These are phyloP conservation scores for Clarias platycephalus DNA, from an alignment of 2,797 vertebrate species.

Conservation along the genomic window DNA sequence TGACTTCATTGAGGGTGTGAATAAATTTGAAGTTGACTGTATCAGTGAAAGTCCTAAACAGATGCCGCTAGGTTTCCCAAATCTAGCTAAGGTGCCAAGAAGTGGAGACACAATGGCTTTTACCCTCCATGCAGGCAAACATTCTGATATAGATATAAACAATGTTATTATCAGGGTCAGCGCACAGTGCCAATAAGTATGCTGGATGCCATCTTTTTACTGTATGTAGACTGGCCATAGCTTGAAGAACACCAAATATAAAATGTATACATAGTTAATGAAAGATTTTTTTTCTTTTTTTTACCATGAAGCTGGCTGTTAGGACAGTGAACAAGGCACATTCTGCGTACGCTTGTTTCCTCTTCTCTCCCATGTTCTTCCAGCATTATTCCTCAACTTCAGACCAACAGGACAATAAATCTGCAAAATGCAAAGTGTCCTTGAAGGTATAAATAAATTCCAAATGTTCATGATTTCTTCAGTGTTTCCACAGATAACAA, in stretches of 20 bases:
- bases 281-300: background rate
- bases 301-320: conserved; percentile 80
- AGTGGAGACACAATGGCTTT: background rate
- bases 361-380: conserved; percentile 90
- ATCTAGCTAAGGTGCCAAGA: background rate
- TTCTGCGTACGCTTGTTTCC: conserved; percentile 86
- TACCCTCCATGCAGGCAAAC: background rate
- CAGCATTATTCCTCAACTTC: conserved; percentile 77
- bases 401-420: conserved; percentile 51
- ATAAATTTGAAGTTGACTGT: background rate
- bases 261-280: background rate
- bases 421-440: conserved; percentile 79
- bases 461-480: background rate
- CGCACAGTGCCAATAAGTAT: background rate
- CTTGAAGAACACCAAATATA: background rate
- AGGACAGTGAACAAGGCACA: conserved; percentile 85
- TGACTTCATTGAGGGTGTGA: background rate
- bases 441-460: conserved; percentile 80
- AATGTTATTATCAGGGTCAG: background rate
- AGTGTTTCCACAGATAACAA: background rate
- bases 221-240: background rate
- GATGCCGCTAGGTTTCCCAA: background rate
- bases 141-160: background rate
- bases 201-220: background rate
- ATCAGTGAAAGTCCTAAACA: background rate